Evolutionary conservation across 2,113 vertebrate species (phyloP), one percentile per base, ranked within the genome.

Genomic region (Erythrolamprus reginae): DNA sequence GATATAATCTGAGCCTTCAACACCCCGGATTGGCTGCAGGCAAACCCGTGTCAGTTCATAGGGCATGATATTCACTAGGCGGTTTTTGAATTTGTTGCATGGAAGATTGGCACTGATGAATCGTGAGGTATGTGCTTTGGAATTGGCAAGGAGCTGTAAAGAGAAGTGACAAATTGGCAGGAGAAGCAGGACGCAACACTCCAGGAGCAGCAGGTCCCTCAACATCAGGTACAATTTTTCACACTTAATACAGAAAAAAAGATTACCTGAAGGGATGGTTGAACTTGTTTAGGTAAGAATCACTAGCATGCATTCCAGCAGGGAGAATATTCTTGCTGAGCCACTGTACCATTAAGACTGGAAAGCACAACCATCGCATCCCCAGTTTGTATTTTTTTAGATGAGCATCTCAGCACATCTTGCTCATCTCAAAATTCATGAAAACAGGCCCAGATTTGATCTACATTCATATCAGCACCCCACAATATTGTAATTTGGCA

Each of bases 1-100:
- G 97, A 99, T 99, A 96, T 99, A 99, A 95, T 99, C 99, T 0
- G 98, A 99, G 93, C 99, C 98, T 95, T 99, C 99, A 6, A 99
- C 98, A 0, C 98, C 99, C 45, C 98, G 98, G 96, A 99, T 98
- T 84, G 99, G 99, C 97, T 99, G 98, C 96, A 99, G 97, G 93
- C 97, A 98, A 90, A 99, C 98, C 0, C 99, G 98, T 0, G 97
- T 99, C 91, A 98, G 96, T 96, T 99, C 99, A 0, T 99, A 99
- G 0, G 99, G 99, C 98, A 99, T 98, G 94, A 99, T 98, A 95
- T 99, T 99, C 92, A 98, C 98, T 1, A 99, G 97, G 61, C 99
- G 98, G 95, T 99, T 99, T 97, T 99, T 99, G 95, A 99, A 99
- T 93, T 99, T 99, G 98, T 99, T 99, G 96, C 99, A 99, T 0